phyloP scores from a whole-genome alignment of 2,113 vertebrate species.

The Fukomys damarensis region DNA sequence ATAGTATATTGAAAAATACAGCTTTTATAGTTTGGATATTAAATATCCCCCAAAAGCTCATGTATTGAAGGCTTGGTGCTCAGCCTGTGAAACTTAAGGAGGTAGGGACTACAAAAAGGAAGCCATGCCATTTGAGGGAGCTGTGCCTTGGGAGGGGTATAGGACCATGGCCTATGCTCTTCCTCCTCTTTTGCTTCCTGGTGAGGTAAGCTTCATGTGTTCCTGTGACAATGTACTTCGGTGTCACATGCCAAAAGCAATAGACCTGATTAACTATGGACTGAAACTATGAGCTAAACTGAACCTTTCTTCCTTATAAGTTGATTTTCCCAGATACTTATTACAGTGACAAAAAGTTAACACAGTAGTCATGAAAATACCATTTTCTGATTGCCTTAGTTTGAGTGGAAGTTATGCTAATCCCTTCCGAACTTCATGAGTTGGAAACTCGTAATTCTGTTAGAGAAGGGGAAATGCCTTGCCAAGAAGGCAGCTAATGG shows the following conservation, averaged over 20 bases:
- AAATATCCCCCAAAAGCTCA: background rate
- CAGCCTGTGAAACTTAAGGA: background rate
- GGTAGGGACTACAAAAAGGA: background rate
- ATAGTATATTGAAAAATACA: background rate
- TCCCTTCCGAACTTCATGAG: background rate
- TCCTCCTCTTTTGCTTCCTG: background rate
- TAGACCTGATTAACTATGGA: too few relatives aligned
- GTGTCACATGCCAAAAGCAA: background rate
- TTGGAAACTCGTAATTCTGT: background rate
- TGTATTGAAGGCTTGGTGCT: background rate
- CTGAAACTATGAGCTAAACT: background rate
- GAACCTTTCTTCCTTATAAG: background rate
- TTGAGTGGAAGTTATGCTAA: background rate
- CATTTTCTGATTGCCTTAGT: background rate
- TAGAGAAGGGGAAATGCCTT: background rate
- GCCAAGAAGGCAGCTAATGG: background rate
- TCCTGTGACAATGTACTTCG: too few relatives aligned
- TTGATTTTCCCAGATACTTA: background rate
- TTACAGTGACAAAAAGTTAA: background rate
- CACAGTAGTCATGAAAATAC: background rate
- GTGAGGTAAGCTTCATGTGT: background rate
- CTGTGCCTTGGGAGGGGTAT: background rate
- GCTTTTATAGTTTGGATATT: background rate
- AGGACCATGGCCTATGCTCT: background rate
- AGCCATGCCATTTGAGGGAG: background rate